Evolutionary conservation across 2,888 invertebrate species (phyloP), one percentile per base, ranked within the genome.

Genomic region (Rhabditophanes sp.): DNA sequence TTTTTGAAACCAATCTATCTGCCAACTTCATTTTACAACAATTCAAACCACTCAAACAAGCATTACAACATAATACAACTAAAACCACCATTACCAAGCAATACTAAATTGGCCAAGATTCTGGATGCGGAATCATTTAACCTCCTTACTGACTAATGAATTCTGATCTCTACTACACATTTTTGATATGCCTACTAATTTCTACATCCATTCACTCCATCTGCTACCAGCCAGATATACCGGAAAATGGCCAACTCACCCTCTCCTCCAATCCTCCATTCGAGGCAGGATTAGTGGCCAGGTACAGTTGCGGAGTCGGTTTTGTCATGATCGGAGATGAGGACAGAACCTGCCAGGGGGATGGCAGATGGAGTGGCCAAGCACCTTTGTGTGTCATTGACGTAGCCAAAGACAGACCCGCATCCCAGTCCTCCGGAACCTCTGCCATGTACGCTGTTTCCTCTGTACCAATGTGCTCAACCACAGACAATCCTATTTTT

Each of bases 321-420:
- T 84, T 79, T 68, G 80, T 80, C 65, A 78, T 85, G 40, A 80
- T 82, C 0, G 87, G 87, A 0, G 71, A 82, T 0, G 77, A 79
- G 56, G 80, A 81, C 61, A 72, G 87, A 32, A 76, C 77, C 18
- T 55, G 55, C 35, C 41, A 38, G 1, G 18, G 34, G 2, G 44
- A 50, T 28, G 55, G 55, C 4, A 34, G 35, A 5, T 55, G 55
- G 55, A 39, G 46, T 8, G 45, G 44, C 26, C 32, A 36, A 23
- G 33, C 52, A 14, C 55, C 53, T 3, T 36, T 50, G 25, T 55
- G 55, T 30, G 55, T 48, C n/a, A 50, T 55, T 21, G 53, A 55
- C 40, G 51, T 55, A 12, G 50, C 50, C 9, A 37, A 32, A 16
- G 46, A 48, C 28, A 48, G 50, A 31, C 53, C 53, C 1, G 43